These are phyloP conservation scores for Scaptomyza polygonia DNA, from an alignment of 2,888 invertebrate species.

Conservation along the genomic window DNA sequence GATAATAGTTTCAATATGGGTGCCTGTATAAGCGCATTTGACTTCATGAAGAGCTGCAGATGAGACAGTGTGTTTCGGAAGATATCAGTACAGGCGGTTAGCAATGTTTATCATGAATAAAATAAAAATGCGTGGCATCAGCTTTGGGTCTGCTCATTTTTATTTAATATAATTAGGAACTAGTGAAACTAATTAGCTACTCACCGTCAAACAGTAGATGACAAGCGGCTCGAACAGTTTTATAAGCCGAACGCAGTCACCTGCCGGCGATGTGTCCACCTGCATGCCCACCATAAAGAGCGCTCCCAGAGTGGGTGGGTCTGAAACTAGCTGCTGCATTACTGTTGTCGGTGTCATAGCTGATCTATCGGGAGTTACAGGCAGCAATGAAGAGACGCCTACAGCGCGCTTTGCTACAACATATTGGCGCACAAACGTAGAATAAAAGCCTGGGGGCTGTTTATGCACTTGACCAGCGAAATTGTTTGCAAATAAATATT, in stretches of 20 bases:
- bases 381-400: conserved; percentile 51
- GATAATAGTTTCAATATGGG: conserved; percentile 93
- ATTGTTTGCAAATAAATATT: conserved; percentile 90
- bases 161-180: conserved; percentile 75
- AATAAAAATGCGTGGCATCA: conserved; percentile 33
- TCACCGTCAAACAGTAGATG: conserved; percentile 94
- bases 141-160: conserved; percentile 68
- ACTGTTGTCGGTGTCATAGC: conserved; percentile 20
- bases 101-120: conserved; percentile 61
- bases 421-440: conserved; percentile 63
- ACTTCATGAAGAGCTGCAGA: conserved; percentile 92
- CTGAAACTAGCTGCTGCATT: conserved; percentile 56
- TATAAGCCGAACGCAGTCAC: conserved; percentile 89
- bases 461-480: conserved; percentile 83
- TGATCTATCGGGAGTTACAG: conserved; percentile 31
- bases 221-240: conserved; percentile 97
- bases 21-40: conserved; percentile 91
- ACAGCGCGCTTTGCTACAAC: conserved; percentile 54
- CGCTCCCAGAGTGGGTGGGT: conserved; percentile 70
- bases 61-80: conserved; percentile 2
- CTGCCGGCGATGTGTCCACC: conserved; percentile 84
- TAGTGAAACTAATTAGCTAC: conserved; percentile 74
- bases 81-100: conserved; percentile 32
- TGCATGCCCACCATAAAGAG: conserved; percentile 81
- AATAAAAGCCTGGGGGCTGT: conserved; percentile 52